Percentiles rank a stretch among this genome's conserved stretches.
These are phyloP conservation scores for Turritopsis rubra DNA, from an alignment of 30 jellyfish, hydroid and myxozoan genomes.

Conservation along the genomic window DNA sequence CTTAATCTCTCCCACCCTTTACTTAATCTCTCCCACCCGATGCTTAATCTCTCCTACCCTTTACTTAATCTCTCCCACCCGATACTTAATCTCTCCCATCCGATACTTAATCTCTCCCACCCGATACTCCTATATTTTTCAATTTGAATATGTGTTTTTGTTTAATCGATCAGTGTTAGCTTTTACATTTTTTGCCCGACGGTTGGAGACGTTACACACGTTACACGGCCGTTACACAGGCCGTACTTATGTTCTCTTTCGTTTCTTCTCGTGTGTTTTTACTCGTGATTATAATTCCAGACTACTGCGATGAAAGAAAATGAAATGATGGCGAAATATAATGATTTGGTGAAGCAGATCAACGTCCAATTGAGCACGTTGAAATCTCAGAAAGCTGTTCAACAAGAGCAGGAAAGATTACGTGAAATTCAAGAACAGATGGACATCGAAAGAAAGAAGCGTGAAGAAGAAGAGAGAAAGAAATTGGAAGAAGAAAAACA, in stretches of 20 bases:
- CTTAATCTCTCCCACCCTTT: too few species aligned
- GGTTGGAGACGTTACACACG: too few species aligned
- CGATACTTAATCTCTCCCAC: too few species aligned
- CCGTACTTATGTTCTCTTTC: not conserved
- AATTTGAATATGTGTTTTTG: too few species aligned
- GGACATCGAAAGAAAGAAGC: conserved; percentile 79
- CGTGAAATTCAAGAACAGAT: conserved; percentile 81
- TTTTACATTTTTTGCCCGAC: too few species aligned
- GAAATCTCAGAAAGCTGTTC: conserved; percentile 62
- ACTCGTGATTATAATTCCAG: conserved; percentile 25
- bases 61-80: too few species aligned
- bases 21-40: too few species aligned
- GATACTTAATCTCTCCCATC: too few species aligned
- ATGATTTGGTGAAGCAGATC: conserved; percentile 53
- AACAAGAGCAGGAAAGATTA: conserved; percentile 79
- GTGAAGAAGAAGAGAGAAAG: conserved; percentile 64
- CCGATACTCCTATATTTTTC: too few species aligned
- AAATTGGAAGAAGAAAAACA: conserved; percentile 42
- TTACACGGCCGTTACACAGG: too few species aligned
- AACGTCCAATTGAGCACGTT: conserved; percentile 47
- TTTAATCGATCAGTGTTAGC: too few species aligned
- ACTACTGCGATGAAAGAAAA: conserved; percentile 47
- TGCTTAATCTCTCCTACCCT: too few species aligned
- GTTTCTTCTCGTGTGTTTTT: not conserved
- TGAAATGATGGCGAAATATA: conserved; percentile 49